phyloP scores from a whole-genome alignment of 92 coral and sea anemone genomes.

The Meandrina meandrites region DNA sequence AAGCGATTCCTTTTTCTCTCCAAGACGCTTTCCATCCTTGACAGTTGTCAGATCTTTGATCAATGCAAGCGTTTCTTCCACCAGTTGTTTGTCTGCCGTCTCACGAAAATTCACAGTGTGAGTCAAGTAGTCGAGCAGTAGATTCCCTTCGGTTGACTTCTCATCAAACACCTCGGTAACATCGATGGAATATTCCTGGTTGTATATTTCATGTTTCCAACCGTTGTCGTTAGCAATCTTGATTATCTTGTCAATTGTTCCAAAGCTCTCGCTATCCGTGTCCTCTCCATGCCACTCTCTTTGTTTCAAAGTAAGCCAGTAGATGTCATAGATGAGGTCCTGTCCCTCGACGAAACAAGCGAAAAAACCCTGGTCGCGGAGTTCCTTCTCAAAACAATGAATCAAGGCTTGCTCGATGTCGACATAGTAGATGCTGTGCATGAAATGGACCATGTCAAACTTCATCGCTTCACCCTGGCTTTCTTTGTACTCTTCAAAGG shows the following conservation, averaged over 20 bases:
- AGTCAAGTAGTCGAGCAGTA: slow-evolving; percentile 46
- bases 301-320: neutral
- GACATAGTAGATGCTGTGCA: neutral
- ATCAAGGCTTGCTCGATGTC: slow-evolving; percentile 28
- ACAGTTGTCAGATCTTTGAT: slow-evolving; percentile 25
- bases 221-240: slow-evolving; percentile 28
- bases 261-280: neutral
- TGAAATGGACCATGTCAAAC: slow-evolving; percentile 52
- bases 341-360: neutral
- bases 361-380: neutral
- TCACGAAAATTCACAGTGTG: slow-evolving; percentile 35
- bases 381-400: slow-evolving; percentile 12
- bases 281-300: neutral
- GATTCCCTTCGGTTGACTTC: slow-evolving; percentile 49
- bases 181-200: slow-evolving; percentile 34
- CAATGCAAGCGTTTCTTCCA: slow-evolving; percentile 44
- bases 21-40: slow-evolving; percentile 41
- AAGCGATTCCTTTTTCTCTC: slow-evolving; percentile 24
- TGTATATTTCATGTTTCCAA: slow-evolving; percentile 31
- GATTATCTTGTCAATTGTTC: neutral
- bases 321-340: neutral
- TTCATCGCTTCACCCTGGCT: neutral
- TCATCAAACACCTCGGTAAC: slow-evolving; percentile 51
- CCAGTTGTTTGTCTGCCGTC: slow-evolving; percentile 31
- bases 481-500: slow-evolving; percentile 34